Percentiles rank a stretch among this genome's conserved stretches.
These are phyloP conservation scores for Caenorhabditis sp. DNA, from an alignment of 2,888 invertebrate species.

Conservation along the genomic window DNA sequence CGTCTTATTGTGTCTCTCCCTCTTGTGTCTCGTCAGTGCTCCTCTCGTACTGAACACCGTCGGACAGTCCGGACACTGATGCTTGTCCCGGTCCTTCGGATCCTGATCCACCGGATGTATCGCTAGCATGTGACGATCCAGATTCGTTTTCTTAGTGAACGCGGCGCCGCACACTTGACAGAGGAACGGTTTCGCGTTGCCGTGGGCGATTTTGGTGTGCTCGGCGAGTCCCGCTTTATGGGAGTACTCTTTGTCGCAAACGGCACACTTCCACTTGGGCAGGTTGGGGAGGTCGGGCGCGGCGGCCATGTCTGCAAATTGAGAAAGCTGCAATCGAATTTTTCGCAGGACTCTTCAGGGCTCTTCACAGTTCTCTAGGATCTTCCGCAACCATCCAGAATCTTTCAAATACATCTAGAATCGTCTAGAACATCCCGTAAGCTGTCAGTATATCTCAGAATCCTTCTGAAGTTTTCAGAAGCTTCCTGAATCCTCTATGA, in stretches of 20 bases:
- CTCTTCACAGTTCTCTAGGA: background rate
- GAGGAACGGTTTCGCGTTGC: slow-evolving; percentile 15
- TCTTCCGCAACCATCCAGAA: too few species aligned
- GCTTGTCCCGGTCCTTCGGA: slow-evolving; percentile 38
- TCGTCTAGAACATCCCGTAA: too few species aligned
- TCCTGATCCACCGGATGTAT: slow-evolving; percentile 66
- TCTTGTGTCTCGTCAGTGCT: slow-evolving; percentile 35
- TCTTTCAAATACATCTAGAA: too few species aligned
- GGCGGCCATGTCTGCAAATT: slow-evolving; percentile 5
- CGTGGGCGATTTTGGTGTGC: slow-evolving; percentile 62
- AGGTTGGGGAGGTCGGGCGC: background rate
- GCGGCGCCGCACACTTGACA: slow-evolving; percentile 63
- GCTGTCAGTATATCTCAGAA: too few species aligned
- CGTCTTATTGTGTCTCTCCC: slow-evolving; percentile 20
- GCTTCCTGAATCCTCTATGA: too few species aligned
- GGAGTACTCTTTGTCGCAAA: slow-evolving; percentile 65
- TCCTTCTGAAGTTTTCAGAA: too few species aligned
- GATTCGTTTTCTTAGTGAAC: slow-evolving; percentile 66
- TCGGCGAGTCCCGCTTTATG: slow-evolving; percentile 63
- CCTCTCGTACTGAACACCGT: slow-evolving; percentile 26
- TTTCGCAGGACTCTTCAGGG: background rate
- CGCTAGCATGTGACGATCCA: slow-evolving; percentile 63
- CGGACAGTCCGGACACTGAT: slow-evolving; percentile 68
- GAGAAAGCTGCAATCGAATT: background rate
- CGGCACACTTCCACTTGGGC: slow-evolving; percentile 62